Evolutionary conservation across 2,888 invertebrate species (phyloP).

Genomic region (Prosapia bicincta): DNA sequence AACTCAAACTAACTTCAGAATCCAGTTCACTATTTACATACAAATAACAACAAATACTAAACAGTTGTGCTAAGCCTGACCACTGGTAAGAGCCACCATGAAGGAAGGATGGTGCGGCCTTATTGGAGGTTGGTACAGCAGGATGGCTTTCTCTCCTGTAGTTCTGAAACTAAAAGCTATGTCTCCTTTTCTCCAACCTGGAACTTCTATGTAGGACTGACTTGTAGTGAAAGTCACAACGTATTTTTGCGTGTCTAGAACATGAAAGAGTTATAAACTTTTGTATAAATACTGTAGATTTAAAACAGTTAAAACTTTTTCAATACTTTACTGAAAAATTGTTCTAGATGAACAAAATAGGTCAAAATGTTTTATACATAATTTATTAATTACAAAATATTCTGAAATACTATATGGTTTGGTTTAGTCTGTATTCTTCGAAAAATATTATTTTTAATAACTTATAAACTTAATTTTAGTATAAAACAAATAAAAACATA

Average conservation of each 20-base stretch:
- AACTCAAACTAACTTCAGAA: too few species aligned
- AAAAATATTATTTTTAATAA: too few species aligned
- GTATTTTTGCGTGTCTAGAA: slow-evolving; percentile 82
- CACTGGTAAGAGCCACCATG: slow-evolving; percentile 85
- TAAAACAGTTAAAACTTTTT: not conserved
- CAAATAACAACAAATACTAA: not conserved
- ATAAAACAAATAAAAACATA: too few species aligned
- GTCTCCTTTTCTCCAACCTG: slow-evolving; percentile 90
- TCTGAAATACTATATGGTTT: too few species aligned
- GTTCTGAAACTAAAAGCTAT: slow-evolving; percentile 91
- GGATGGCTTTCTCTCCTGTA: slow-evolving; percentile 83
- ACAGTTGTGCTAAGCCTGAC: slow-evolving; percentile 46
- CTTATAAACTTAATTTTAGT: too few species aligned
- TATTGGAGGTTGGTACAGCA: slow-evolving; percentile 88
- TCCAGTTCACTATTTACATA: too few species aligned
- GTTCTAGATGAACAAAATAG: too few species aligned
- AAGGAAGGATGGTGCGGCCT: slow-evolving; percentile 86
- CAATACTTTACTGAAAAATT: not conserved
- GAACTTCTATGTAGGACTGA: slow-evolving; percentile 88
- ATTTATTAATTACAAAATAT: too few species aligned
- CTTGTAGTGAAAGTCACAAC: slow-evolving; percentile 93
- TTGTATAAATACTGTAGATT: too few species aligned
- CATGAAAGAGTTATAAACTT: too few species aligned
- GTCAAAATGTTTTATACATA: too few species aligned
- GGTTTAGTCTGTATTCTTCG: too few species aligned